Percentiles rank a stretch among this genome's conserved stretches.
These are phyloP conservation scores for Cyclura pinguis DNA, from an alignment of 2,797 vertebrate species.

Conservation along the genomic window DNA sequence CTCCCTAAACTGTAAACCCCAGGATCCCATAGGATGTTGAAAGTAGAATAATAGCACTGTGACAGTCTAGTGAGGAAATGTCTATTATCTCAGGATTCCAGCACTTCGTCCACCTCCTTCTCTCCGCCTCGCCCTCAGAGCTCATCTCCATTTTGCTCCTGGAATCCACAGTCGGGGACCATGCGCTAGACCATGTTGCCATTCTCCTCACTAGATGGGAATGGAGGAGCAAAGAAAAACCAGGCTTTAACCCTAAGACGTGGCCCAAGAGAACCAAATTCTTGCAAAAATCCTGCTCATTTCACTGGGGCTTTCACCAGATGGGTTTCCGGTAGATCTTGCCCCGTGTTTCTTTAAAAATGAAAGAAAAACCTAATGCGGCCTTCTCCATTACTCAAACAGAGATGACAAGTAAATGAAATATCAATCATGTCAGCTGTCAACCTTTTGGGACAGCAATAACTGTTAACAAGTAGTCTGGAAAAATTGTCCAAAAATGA, in stretches of 20 bases:
- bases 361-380: background rate
- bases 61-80: too few relatives aligned
- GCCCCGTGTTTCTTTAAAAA: conserved; percentile 49
- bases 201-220: background rate
- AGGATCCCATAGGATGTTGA: too few relatives aligned
- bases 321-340: conserved; percentile 6
- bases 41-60: too few relatives aligned
- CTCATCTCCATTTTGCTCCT: too few relatives aligned
- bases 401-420: conserved; percentile 84
- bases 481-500: conserved; percentile 85
- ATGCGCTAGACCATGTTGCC: background rate
- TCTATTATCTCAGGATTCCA: too few relatives aligned
- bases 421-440: conserved; percentile 85
- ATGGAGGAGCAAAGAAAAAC: background rate
- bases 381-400: conserved; percentile 80
- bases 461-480: conserved; percentile 88
- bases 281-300: background rate
- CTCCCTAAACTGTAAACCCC: too few relatives aligned
- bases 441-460: conserved; percentile 87
- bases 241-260: too few relatives aligned
- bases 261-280: conserved; percentile 9
- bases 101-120: too few relatives aligned
- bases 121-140: too few relatives aligned
- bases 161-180: too few relatives aligned
- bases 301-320: background rate